These are phyloP conservation scores for Nothoprocta pentlandii DNA, from an alignment of 2,113 vertebrate genomes.

Conservation along the genomic window DNA sequence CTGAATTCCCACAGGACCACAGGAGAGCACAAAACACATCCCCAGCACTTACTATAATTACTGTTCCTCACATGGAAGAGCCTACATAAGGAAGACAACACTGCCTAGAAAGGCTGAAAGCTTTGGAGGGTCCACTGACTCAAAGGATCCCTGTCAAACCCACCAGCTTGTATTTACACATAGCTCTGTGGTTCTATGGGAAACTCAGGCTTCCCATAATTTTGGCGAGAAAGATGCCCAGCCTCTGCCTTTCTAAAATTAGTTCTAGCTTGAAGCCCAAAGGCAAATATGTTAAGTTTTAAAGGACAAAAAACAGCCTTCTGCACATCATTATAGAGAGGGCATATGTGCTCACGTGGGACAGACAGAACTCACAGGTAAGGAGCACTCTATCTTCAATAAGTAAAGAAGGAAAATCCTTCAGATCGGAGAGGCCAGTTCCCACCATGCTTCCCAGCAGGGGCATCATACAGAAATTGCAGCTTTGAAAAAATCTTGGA, in stretches of 20 bases:
- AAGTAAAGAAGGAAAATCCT: background rate
- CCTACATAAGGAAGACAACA: background rate
- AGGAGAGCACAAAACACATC: background rate
- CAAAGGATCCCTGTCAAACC: background rate
- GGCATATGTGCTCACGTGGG: background rate
- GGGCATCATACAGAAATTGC: background rate
- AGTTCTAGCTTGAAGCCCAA: conserved; percentile 12
- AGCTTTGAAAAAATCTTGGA: background rate
- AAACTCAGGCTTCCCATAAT: background rate
- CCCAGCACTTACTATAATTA: background rate
- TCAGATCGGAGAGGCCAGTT: background rate
- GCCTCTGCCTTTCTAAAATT: background rate
- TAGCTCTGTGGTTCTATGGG: background rate
- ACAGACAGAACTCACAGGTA: background rate
- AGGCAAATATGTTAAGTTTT: background rate
- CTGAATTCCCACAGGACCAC: background rate
- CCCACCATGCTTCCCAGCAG: background rate
- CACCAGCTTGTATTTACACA: background rate
- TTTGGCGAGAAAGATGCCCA: background rate
- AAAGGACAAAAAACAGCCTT: background rate
- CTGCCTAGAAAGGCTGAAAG: background rate
- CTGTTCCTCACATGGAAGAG: background rate
- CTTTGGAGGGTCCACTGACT: background rate
- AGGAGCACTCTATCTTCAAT: background rate
- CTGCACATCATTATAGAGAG: background rate